Conservation (phyloP, 2,888 invertebrate species). For the Metopia argyrocephala region DNA sequence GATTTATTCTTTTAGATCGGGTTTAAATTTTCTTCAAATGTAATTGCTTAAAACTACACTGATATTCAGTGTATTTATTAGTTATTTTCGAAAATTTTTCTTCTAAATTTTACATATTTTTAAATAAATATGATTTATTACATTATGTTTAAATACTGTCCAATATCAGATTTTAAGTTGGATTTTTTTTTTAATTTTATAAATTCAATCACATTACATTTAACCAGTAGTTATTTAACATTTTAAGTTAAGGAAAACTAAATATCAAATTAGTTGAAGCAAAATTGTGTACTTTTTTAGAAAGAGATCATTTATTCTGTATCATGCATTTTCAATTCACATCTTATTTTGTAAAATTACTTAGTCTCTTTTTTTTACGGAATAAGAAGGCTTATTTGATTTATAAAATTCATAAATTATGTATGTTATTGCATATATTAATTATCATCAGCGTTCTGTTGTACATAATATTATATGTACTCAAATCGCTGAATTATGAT, state of each 20-base stretch:
- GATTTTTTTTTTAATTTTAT: not conserved
- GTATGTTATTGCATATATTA: constrained; percentile 2
- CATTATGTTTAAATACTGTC: not conserved
- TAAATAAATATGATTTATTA: not conserved
- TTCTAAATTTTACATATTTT: not conserved
- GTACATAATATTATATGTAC: constrained; percentile 9
- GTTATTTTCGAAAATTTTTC: not conserved
- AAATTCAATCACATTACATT: not conserved
- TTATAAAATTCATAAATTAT: not conserved
- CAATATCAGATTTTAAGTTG: not conserved
- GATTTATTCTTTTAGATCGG: no score
- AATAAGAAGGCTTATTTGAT: constrained; percentile 12
- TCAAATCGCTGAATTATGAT: constrained; percentile 47
- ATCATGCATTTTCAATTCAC: not conserved
- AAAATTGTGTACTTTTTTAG: not conserved
- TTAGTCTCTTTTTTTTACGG: constrained; percentile 6
- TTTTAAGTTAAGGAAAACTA: no score
- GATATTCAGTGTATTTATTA: no score
- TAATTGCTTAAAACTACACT: no score
- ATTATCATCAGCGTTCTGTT: constrained; percentile 47
- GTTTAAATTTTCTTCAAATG: no score
- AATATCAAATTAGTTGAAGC: no score
- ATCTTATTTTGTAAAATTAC: not conserved
- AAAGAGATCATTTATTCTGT: not conserved
- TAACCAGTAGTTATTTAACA: not conserved